Evolutionary conservation across 2,797 vertebrate species (phyloP), one percentile per base, ranked within the genome.

Genomic region (Enteromius thamalakanensis): DNA sequence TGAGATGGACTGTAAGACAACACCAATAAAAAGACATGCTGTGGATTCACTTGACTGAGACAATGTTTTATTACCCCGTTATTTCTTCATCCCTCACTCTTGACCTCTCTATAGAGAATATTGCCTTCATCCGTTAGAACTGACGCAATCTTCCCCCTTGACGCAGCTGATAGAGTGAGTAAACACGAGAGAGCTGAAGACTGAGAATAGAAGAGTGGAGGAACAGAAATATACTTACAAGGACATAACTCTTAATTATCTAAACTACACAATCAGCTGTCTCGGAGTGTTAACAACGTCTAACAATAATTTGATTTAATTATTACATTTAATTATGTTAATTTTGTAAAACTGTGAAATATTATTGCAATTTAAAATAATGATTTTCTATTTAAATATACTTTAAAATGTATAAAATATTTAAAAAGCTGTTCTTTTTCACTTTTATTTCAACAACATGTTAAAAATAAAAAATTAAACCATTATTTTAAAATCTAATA

Each of bases 121-220:
- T 55, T 75, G 68, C 72, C 71, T 81, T 81, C 76, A 47, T 86
- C 68, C 26, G 17, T 58, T 29, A 29, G 80, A n/a, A 62, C 65
- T 72, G 74, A 82, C 9, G 68, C 58, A 53, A 80, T 72, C 12
- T 58, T 82, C 70, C 82, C 67, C 76, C 64, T 69, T 40, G 67
- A 84, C 34, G 37, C 58, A 34, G 76, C 53, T 53, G 32, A 67
- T 76, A 42, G 4, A 65, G 68, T 78, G 80, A 78, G 77, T 79
- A 83, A 79, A 86, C 79, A 84, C 11, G 60, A 67, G 74, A 62
- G 71, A 64, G 58, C 21, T 60, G 75, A 62, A 62, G n/a, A 76
- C n/a, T 58, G 37, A 42, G 26, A 62, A 77, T 19, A 45, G n/a
- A 62, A 37, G 10, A 10, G 32, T 21, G 71, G 76, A 74, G 79